These are phyloP conservation scores for Catocala sponsa DNA, from an alignment of 2,888 invertebrate species.

Conservation along the genomic window DNA sequence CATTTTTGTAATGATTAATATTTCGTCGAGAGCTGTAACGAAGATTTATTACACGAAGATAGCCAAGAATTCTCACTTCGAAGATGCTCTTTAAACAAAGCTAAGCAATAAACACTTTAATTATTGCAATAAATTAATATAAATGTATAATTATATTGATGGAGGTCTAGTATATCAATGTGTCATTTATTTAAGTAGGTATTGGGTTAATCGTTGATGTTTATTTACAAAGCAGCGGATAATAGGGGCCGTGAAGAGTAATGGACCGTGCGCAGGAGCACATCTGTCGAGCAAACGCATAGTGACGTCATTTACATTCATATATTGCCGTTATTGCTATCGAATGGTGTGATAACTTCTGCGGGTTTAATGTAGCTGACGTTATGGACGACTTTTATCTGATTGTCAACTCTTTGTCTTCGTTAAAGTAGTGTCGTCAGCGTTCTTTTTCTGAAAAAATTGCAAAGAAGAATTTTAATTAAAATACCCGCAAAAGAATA, in stretches of 20 bases:
- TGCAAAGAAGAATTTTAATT: too few species aligned
- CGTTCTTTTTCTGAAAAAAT: too few species aligned
- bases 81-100: constrained; percentile 5
- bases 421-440: too few species aligned
- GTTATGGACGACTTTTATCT: constrained; percentile 7
- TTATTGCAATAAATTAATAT: constrained; percentile 33
- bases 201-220: constrained; percentile 62
- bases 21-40: constrained; percentile 1
- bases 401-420: not conserved
- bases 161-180: constrained; percentile 50
- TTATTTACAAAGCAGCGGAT: constrained; percentile 67
- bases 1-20: constrained; percentile 9
- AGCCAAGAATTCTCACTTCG: constrained; percentile 17
- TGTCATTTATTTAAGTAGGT: constrained; percentile 47
- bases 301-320: constrained; percentile 59
- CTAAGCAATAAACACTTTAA: constrained; percentile 8
- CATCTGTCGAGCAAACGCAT: constrained; percentile 69
- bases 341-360: constrained; percentile 21
- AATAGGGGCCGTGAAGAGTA: constrained; percentile 67
- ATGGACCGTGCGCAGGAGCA: constrained; percentile 70
- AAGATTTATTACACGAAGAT: constrained; percentile 15
- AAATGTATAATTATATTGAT: constrained; percentile 20
- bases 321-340: constrained; percentile 44
- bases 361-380: not conserved
- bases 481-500: too few species aligned